phyloP scores from a whole-genome alignment of 2,888 invertebrate species.

The Heliconius sara region DNA sequence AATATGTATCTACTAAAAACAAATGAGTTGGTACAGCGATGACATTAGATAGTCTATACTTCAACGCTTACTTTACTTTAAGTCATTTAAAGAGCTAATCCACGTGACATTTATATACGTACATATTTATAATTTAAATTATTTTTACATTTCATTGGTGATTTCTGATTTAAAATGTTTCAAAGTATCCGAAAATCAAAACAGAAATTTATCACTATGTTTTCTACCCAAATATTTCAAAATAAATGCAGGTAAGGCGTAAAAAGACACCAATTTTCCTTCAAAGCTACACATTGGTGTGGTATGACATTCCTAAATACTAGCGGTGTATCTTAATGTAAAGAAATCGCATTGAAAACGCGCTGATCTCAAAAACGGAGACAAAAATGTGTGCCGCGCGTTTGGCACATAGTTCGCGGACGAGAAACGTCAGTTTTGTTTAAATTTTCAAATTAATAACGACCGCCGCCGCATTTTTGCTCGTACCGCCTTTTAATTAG shows the following conservation, averaged over 20 bases:
- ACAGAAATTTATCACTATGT: neutral
- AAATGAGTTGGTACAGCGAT: too few species aligned
- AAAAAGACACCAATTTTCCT: neutral
- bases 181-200: too few species aligned
- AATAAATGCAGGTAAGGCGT: slow-evolving; percentile 1
- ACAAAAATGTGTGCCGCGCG: slow-evolving; percentile 69
- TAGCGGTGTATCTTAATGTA: slow-evolving; percentile 22
- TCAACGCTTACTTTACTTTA: too few species aligned
- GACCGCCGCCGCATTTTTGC: slow-evolving; percentile 65
- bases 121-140: too few species aligned
- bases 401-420: slow-evolving; percentile 74
- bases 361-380: slow-evolving; percentile 60
- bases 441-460: slow-evolving; percentile 81
- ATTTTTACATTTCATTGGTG: too few species aligned
- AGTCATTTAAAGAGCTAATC: too few species aligned
- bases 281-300: neutral
- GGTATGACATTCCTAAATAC: slow-evolving; percentile 21
- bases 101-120: too few species aligned
- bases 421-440: slow-evolving; percentile 78
- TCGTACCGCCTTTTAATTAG: slow-evolving; percentile 71
- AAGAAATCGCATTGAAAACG: slow-evolving; percentile 36
- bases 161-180: too few species aligned
- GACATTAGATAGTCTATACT: too few species aligned
- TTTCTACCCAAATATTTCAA: neutral
- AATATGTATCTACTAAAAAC: too few species aligned